Evolutionary conservation across 2,888 invertebrate species (phyloP), one percentile per base, ranked within the genome.

Genomic region (Eugnorisma glareosa): DNA sequence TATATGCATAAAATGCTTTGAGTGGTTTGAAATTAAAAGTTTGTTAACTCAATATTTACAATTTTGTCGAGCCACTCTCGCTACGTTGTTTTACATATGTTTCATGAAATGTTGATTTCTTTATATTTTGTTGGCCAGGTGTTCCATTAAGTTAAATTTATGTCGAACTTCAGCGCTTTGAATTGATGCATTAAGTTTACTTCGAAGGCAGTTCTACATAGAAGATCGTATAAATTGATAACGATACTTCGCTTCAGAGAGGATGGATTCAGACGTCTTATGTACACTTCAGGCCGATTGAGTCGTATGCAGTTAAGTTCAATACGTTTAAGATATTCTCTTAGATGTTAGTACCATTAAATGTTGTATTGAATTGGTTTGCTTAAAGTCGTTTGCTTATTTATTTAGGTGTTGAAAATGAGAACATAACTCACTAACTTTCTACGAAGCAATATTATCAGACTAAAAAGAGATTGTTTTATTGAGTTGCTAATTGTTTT

Each of bases 1-100:
- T 77, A 82, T 82, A 87, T 89, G 89, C 83, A 87, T 86, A 86
- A 87, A 91, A 90, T 86, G 85, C 80, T 89, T 88, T 89, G 84
- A 89, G 85, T 85, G 88, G 76, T 78, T 82, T 70, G 66, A 82
- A 87, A 85, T 85, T 78, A 81, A 84, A 87, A 84, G 77, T 86
- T 83, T 69, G 61, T 45, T 77, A 71, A 82, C 77, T 82, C 77
- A 80, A 86, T 88, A 77, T 85, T 73, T 82, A 76, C 81, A 80
- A 79, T 77, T 69, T 69, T 37, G 79, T 73, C 51, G 35, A 73
- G 78, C 73, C 76, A 73, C 66, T 73, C 70, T 77, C 76, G 64
- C 57, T 11, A 40, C 64, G 68, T 48, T 61, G 64, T 57, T 78
- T 59, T 43, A 31, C 66, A 21, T 48, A 31, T 28, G 48, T 61